Base-by-base conservation (phyloP, 2,113 vertebrate species). In the Rhegmatorhina hoffmannsi region DNA sequence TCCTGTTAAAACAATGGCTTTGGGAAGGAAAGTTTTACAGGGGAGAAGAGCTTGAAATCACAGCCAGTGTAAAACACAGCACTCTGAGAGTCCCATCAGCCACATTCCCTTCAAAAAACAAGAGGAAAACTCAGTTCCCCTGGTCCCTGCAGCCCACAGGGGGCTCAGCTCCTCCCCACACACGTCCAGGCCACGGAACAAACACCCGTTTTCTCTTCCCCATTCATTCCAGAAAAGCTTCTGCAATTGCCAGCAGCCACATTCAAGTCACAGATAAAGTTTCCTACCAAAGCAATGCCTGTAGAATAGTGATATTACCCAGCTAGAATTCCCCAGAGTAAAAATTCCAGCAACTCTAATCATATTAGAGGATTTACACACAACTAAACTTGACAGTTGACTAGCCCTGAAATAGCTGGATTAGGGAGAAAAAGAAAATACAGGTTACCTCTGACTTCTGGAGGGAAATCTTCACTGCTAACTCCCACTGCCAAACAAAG, bases 291-390 rank as follows among this genome's bases (percentile, higher is more conserved):
- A 79, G 87, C 47, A 89, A 59, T 12, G 81, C 74, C 94, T 80
- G 87, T 60, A 86, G 62, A 88, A 68, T 46, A 92, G 66, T 12
- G 72, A 76, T 78, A 83, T 46, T 62, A 36, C 43, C 82, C 92
- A 82, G 62, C 78, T 70, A 2, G 79, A 93, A 96, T 75, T 94
- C 85, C 68, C 75, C 34, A 47, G 82, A 95, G 85, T 83, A 66
- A 81, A 75, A 96, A 96, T 80, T 91, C 90, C 62, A 92, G 79
- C 87, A 88, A 75, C 92, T 92, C 72, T 81, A 88, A 92, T 93
- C 94, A 89, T 49, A 87, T 92, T 94, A 96, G 69, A 0, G 0
- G 77, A 95, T 94, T 95, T 95, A 72, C 58, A 84, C 91, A 75
- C 89, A 92, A 94, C 84, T 92, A 17, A 94, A 95, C 73, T 73